phyloP scores from a whole-genome alignment of 1,140 invertebrate species.

The Drosophila teissieri region DNA sequence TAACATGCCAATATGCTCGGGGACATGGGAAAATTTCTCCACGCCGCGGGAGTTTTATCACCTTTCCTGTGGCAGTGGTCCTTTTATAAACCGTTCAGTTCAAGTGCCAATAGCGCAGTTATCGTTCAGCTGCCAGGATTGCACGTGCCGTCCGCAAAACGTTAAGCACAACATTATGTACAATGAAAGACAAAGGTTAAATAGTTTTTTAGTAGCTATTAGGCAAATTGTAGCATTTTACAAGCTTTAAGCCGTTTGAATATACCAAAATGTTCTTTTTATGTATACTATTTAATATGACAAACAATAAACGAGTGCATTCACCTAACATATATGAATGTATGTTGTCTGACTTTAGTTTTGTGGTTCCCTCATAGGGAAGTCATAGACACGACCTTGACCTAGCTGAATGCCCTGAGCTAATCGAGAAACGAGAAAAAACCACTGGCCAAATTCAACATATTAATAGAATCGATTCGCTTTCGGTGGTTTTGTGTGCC shows the following conservation, averaged over 20 bases:
- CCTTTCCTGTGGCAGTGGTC: background rate
- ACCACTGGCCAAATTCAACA: slow-evolving; percentile 15
- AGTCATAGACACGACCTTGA: slow-evolving; percentile 22
- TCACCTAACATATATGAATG: background rate
- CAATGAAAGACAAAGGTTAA: too few relatives aligned
- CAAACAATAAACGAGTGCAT: background rate
- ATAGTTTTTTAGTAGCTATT: background rate
- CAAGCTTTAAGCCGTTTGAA: too few relatives aligned
- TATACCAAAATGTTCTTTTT: too few relatives aligned
- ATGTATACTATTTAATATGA: too few relatives aligned
- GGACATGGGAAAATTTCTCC: slow-evolving; percentile 20
- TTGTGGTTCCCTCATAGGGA: background rate
- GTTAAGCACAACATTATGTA: too few relatives aligned
- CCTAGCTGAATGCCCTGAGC: slow-evolving; percentile 25
- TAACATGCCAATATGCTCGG: slow-evolving; percentile 41
- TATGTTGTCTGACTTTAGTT: slow-evolving; percentile 6
- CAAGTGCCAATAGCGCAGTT: slow-evolving; percentile 2
- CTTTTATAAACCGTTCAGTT: background rate
- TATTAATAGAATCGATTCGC: slow-evolving; percentile 22
- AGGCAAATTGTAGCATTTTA: background rate
- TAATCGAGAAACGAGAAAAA: slow-evolving; percentile 15
- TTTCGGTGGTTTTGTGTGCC: slow-evolving; percentile 10
- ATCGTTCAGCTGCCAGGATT: slow-evolving; percentile 3
- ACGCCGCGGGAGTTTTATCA: slow-evolving; percentile 11
- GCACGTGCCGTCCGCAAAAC: background rate